Conservation (phyloP, 1,140 invertebrate genomes). For the Ylistrum balloti region DNA sequence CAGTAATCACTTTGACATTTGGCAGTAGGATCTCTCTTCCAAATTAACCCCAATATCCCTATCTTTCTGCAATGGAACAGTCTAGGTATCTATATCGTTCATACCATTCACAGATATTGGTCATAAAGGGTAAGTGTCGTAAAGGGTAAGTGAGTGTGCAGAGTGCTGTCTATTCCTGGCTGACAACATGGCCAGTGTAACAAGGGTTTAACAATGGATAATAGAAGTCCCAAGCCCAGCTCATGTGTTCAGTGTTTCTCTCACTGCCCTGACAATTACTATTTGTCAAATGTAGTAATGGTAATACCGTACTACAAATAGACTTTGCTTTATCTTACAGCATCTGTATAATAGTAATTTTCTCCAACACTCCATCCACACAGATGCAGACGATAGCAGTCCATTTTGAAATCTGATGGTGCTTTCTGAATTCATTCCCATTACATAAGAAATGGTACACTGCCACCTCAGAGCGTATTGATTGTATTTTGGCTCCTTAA, state of each 20-base stretch:
- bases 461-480: not conserved
- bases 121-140: not conserved
- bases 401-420: conserved; percentile 3
- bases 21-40: not conserved
- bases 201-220: not conserved
- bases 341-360: conserved; percentile 16
- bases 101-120: not conserved
- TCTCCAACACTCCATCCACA: conserved; percentile 16
- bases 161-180: not conserved
- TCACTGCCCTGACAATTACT: not conserved
- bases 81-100: not conserved
- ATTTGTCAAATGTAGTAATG: not conserved
- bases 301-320: conserved; percentile 2
- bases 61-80: not conserved
- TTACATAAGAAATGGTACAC: conserved; percentile 26
- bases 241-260: not conserved
- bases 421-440: not conserved
- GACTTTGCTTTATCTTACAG: not conserved
- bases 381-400: not conserved
- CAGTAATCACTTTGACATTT: not conserved
- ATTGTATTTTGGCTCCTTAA: conserved; percentile 15
- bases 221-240: not conserved
- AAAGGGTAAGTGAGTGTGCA: not conserved
- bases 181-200: not conserved
- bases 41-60: not conserved